These are phyloP conservation scores for Nemurella pictetii DNA, from an alignment of 2,888 invertebrate genomes.

Conservation along the genomic window DNA sequence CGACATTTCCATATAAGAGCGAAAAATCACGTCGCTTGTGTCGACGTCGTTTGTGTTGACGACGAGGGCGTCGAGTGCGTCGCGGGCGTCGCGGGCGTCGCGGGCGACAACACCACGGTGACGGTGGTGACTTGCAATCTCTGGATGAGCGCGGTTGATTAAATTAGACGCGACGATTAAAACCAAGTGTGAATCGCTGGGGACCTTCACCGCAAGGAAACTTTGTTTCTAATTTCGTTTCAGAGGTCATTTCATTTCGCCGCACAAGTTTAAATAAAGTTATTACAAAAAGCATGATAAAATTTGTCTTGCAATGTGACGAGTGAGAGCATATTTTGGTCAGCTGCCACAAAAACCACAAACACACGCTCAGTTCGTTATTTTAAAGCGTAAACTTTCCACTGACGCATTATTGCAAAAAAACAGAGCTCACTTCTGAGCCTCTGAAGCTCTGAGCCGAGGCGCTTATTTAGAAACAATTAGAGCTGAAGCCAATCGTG, in stretches of 20 bases:
- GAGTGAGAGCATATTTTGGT: background rate
- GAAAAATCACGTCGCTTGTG: background rate
- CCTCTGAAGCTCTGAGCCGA: background rate
- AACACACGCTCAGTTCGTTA: background rate
- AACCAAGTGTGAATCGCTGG: slow-evolving; percentile 1
- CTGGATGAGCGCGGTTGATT: background rate
- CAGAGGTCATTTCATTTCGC: background rate
- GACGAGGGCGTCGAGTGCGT: background rate
- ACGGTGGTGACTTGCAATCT: background rate
- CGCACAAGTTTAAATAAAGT: background rate
- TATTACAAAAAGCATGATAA: background rate
- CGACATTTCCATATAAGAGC: background rate
- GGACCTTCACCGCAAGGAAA: background rate
- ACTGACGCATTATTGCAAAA: background rate
- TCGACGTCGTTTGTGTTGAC: too few relatives aligned
- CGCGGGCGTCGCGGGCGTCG: background rate
- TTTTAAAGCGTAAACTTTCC: background rate
- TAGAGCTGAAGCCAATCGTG: background rate
- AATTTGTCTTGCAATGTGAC: background rate
- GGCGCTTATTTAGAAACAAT: background rate
- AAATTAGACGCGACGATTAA: slow-evolving; percentile 21
- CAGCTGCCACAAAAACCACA: background rate
- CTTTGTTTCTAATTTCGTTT: background rate
- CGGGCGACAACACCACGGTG: background rate
- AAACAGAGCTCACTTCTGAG: background rate